Base-by-base conservation (phyloP, 92 coral and sea anemone genomes). In the Diadumene lineata region DNA sequence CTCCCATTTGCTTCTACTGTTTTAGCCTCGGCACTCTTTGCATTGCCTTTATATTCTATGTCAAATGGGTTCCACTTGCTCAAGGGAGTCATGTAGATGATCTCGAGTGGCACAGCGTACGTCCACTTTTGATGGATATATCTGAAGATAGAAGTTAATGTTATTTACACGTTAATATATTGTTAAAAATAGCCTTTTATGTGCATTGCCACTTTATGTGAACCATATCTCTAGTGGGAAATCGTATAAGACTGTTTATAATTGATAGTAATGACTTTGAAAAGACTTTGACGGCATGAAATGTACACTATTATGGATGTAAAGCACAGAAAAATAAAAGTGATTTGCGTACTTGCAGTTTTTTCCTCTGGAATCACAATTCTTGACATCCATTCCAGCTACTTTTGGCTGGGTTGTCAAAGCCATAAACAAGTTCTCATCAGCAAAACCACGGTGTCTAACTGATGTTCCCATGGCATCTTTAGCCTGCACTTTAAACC, bases 71-170 rank as follows among this genome's bases (percentile, higher is more conserved):
- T 92, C 98, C 98, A 92, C 21, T 70, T 81, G 78, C 79, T 78
- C 8, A 92, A 74, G 34, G 98, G 98, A 9, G 98, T 92, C 75
- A 92, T 38, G 64, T 79, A 92, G 62, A 92, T 92, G 43, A 92
- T 89, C 73, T 92, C 98, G 23, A 92, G 77, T 0, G 98, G 98
- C 34, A 92, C 70, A 29, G 98, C 98, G 64, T 89, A 92, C 22
- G 96, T 55, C 85, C 82, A 89, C 74, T 87, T 92, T 56, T 92
- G 96, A 17, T 55, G 43, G 31, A 81, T 17, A 17, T 11, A 30
- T 16, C 19, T 69, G 44, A 92, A 92, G 0, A 38, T 38, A 38
- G 13, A 4, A 38, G 48, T 6, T 13, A n/a, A n/a, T n/a, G n/a
- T n/a, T n/a, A n/a, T n/a, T n/a, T n/a, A n/a, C n/a, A n/a, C n/a